Evolutionary conservation across 2,797 vertebrate genomes (phyloP).

Genomic region (Micrastur ruficollis): DNA sequence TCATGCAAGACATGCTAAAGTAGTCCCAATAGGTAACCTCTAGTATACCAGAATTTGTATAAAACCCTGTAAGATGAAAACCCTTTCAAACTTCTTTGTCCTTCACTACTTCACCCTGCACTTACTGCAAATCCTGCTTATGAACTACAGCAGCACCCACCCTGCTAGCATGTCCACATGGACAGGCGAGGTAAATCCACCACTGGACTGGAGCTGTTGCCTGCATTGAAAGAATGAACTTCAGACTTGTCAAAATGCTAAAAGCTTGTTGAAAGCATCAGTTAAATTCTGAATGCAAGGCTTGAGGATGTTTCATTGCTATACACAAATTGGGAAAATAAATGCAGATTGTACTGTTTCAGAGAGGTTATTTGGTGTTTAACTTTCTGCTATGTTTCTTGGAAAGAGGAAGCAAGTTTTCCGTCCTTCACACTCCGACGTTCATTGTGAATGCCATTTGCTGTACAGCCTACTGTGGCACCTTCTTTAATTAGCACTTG

Average conservation of each 20-base stretch:
- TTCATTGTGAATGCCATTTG: background rate
- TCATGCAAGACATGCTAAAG: background rate
- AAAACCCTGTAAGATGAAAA: background rate
- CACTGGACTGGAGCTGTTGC: background rate
- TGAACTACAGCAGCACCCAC: background rate
- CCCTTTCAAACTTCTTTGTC: background rate
- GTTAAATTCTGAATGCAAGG: background rate
- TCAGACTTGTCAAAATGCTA: background rate
- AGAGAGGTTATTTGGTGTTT: background rate
- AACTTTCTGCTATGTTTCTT: background rate
- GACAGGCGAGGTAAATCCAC: background rate
- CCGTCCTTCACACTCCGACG: background rate
- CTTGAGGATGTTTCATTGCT: background rate
- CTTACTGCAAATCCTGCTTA: background rate
- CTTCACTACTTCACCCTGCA: background rate
- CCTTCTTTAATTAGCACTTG: conserved; percentile 31
- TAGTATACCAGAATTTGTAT: background rate
- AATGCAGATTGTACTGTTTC: background rate
- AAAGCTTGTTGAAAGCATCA: background rate
- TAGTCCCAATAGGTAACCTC: background rate
- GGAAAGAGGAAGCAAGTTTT: conserved; percentile 16
- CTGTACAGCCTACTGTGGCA: background rate
- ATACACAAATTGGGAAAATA: background rate
- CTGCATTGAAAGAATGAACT: background rate
- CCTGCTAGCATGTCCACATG: fast-evolving